phyloP scores from a whole-genome alignment of 2,888 invertebrate species.

The Nemurella pictetii region DNA sequence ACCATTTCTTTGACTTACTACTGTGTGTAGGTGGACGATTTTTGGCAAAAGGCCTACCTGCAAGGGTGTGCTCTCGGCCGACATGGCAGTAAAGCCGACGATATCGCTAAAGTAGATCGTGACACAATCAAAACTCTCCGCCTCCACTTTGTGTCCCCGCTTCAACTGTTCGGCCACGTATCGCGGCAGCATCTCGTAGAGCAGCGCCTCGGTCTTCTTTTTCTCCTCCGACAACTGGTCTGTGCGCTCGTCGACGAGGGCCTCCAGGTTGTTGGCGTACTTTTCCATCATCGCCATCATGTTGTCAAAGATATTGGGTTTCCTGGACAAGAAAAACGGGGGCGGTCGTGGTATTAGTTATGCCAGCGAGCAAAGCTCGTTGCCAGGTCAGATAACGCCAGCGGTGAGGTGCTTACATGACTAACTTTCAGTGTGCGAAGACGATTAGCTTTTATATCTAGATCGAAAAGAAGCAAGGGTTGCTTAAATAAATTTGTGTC shows the following conservation, averaged over 20 bases:
- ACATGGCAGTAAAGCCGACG: slow-evolving; percentile 91
- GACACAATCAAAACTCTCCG: slow-evolving; percentile 87
- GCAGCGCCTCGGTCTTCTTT: slow-evolving; percentile 88
- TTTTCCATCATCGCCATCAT: slow-evolving; percentile 99
- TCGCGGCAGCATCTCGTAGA: slow-evolving; percentile 86
- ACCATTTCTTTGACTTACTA: no score
- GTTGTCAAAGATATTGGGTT: slow-evolving; percentile 94
- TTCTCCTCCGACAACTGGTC: slow-evolving; percentile 94
- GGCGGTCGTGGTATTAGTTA: no score
- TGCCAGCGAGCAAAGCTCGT: no score
- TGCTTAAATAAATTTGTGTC: no score
- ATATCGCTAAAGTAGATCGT: slow-evolving; percentile 96
- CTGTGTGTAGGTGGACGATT: no score
- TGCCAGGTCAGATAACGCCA: no score
- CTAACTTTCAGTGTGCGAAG: no score
- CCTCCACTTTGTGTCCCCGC: slow-evolving; percentile 84
- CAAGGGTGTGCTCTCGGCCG: slow-evolving; percentile 86
- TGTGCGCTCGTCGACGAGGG: slow-evolving; percentile 89
- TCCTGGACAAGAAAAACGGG: slow-evolving; percentile 62
- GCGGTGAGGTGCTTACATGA: no score
- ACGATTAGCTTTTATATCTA: no score
- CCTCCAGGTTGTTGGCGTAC: slow-evolving; percentile 93
- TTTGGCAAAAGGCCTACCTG: slow-evolving; percentile 68
- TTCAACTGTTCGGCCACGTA: slow-evolving; percentile 93
- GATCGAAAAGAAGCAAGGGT: no score